Conservation (phyloP, 2,113 vertebrate species). For the Erythrocebus patas region DNA sequence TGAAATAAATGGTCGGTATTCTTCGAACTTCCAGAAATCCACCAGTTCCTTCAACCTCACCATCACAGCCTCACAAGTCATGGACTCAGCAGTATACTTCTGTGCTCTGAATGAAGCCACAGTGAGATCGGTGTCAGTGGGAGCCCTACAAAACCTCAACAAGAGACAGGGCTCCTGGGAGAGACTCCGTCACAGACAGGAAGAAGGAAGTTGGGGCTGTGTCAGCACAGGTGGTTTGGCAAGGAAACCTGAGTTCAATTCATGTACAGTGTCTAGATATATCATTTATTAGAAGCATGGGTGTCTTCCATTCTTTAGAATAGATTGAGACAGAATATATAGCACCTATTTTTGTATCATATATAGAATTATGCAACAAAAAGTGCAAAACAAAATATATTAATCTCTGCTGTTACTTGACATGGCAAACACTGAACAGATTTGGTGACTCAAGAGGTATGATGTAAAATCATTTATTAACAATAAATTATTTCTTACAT, state of each 20-base stretch:
- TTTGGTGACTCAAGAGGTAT: not conserved
- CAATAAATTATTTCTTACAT: not conserved
- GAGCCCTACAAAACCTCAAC: slow-evolving; percentile 16
- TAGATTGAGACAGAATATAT: not conserved
- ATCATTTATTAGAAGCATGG: not conserved
- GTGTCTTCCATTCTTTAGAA: not conserved
- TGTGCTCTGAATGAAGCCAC: slow-evolving; percentile 50
- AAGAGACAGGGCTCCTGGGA: not conserved
- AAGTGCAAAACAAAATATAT: not conserved
- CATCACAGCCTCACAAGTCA: not conserved
- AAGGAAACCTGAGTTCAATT: not conserved
- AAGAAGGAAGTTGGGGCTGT: not conserved
- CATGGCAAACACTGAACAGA: not conserved
- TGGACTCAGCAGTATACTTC: slow-evolving; percentile 47
- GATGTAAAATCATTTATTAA: not conserved
- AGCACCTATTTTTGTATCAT: not conserved
- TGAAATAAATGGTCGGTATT: not conserved
- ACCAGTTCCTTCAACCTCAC: not conserved
- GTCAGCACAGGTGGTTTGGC: not conserved
- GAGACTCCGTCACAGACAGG: not conserved
- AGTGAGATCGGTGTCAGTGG: not conserved
- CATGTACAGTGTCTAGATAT: not conserved
- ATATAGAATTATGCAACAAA: not conserved
- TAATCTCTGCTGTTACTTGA: not conserved
- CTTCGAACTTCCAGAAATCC: slow-evolving; percentile 17